These are phyloP conservation scores for Microtus ochrogaster DNA, from an alignment of 2,113 vertebrate species.

Conservation along the genomic window DNA sequence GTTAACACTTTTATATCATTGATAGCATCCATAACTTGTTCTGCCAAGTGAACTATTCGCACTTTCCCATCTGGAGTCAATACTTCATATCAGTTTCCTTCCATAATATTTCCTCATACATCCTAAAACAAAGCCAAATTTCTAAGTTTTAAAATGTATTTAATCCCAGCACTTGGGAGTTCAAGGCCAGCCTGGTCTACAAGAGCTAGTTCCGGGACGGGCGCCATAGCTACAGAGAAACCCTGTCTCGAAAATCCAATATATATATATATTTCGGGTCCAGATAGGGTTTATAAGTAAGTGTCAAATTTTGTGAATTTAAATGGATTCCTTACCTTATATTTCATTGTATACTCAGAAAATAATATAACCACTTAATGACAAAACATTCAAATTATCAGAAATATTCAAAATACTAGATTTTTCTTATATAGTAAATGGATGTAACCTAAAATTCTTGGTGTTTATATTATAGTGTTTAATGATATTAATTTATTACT, in stretches of 20 bases:
- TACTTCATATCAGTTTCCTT: background rate
- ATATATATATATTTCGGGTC: no score
- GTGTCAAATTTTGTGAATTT: background rate
- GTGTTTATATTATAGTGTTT: background rate
- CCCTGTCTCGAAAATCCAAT: no score
- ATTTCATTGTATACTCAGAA: background rate
- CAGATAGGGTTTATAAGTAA: background rate
- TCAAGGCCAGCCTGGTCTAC: no score
- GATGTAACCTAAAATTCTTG: background rate
- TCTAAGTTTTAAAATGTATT: background rate
- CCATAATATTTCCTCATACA: background rate
- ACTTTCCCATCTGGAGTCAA: background rate
- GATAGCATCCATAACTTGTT: background rate
- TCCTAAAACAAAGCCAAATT: background rate
- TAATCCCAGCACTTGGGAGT: no score
- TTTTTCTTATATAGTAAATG: background rate
- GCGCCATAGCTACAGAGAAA: no score
- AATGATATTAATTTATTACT: background rate
- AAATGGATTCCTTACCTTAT: background rate
- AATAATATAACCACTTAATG: background rate
- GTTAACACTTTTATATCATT: background rate
- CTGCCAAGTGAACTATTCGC: background rate
- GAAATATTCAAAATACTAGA: background rate
- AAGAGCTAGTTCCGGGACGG: no score
- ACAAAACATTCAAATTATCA: background rate